Evolutionary conservation across 2,888 invertebrate species (phyloP).

Genomic region (Orthosia incerta): DNA sequence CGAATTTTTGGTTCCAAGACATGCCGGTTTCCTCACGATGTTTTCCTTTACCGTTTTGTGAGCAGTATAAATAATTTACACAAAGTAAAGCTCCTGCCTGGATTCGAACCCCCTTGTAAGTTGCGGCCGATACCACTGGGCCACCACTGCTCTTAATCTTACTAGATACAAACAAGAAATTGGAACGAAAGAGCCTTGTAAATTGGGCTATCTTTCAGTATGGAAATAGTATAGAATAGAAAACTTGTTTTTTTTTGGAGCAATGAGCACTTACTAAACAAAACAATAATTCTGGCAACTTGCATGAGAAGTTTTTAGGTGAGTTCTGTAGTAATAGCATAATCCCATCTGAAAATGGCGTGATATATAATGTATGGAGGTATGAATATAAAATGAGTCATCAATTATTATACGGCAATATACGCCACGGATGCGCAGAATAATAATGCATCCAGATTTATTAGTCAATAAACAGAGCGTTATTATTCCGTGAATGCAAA

Average conservation of each 20-base stretch:
- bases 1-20: too few species aligned
- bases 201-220: not conserved
- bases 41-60: too few species aligned
- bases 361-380: too few species aligned
- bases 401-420: not conserved
- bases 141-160: too few species aligned
- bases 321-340: too few species aligned
- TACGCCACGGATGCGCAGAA: not conserved
- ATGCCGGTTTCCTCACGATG: too few species aligned
- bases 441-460: constrained; percentile 23
- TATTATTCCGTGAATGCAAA: constrained; percentile 34
- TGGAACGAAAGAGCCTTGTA: not conserved
- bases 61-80: too few species aligned
- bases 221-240: not conserved
- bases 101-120: too few species aligned
- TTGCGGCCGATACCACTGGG: too few species aligned
- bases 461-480: constrained; percentile 12
- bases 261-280: not conserved
- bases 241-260: not conserved
- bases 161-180: not conserved
- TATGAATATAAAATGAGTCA: not conserved
- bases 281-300: not conserved
- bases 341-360: too few species aligned
- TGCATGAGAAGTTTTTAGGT: too few species aligned
- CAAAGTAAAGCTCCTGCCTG: too few species aligned